Evolutionary conservation across 2,888 invertebrate species (phyloP).

Genomic region (Ochropleura plecta): DNA sequence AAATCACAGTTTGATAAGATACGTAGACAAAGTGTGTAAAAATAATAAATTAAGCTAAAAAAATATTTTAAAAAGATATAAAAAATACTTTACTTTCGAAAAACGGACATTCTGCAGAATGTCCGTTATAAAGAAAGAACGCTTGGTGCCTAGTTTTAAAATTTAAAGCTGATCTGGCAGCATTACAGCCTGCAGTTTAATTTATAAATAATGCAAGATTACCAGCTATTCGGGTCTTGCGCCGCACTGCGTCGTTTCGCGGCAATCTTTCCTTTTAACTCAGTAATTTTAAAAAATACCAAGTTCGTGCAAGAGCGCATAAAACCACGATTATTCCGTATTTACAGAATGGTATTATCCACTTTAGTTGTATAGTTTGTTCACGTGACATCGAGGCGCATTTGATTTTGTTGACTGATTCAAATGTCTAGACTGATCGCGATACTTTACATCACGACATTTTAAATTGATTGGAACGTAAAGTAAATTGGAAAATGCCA

Average conservation of each 20-base stretch:
- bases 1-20: too few relatives aligned
- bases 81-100: neutral
- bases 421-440: slow-evolving; percentile 49
- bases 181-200: neutral
- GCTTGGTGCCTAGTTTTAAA: neutral
- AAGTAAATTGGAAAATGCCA: slow-evolving; percentile 30
- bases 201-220: slow-evolving; percentile 30
- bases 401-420: slow-evolving; percentile 40
- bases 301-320: slow-evolving; percentile 39
- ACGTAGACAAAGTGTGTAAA: too few relatives aligned
- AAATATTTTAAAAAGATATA: neutral
- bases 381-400: slow-evolving; percentile 32
- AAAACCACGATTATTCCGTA: slow-evolving; percentile 48
- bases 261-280: slow-evolving; percentile 23
- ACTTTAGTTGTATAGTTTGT: slow-evolving; percentile 44
- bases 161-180: slow-evolving; percentile 5
- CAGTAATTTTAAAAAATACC: slow-evolving; percentile 31
- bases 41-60: too few relatives aligned
- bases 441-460: slow-evolving; percentile 36
- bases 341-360: slow-evolving; percentile 45
- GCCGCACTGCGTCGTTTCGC: slow-evolving; percentile 45
- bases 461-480: slow-evolving; percentile 51
- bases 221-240: slow-evolving; percentile 30
- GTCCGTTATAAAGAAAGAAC: neutral
- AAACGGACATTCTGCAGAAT: neutral